Percentiles rank a stretch among this genome's conserved stretches.
Conservation (phyloP, 2,797 vertebrate genomes). For the Sebastes hubbsi region DNA sequence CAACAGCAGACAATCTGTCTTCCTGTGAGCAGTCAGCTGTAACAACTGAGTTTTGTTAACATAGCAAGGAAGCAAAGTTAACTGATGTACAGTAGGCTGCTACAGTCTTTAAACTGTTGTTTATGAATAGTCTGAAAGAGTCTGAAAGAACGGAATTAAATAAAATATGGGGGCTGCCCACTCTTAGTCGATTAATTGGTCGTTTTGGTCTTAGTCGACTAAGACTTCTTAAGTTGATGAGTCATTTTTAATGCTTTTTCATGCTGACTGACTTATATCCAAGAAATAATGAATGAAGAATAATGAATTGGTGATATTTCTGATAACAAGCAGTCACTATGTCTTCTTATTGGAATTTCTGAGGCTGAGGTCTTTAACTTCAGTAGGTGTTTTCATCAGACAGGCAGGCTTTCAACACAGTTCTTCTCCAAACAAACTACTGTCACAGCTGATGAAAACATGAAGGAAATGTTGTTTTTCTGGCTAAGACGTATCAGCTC, state of each 20-base stretch:
- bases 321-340: not conserved
- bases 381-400: not conserved
- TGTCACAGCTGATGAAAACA: not conserved
- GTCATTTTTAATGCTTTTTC: no score
- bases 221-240: no score
- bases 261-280: no score
- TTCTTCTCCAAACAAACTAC: not conserved
- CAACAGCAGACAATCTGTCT: conserved; percentile 18
- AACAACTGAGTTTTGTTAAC: not conserved
- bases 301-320: not conserved
- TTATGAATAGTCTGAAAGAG: not conserved
- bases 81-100: not conserved
- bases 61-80: not conserved
- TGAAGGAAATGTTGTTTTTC: not conserved
- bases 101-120: not conserved
- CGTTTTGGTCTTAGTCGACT: no score
- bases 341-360: not conserved
- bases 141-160: not conserved
- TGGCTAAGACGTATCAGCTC: no score
- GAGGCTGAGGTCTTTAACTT: not conserved
- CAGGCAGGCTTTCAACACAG: not conserved
- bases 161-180: not conserved
- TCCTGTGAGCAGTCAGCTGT: not conserved
- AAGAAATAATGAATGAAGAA: no score
- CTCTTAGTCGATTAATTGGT: no score